Evolutionary conservation across 2,888 invertebrate genomes (phyloP).

Genomic region (Auanema freiburgensis): DNA sequence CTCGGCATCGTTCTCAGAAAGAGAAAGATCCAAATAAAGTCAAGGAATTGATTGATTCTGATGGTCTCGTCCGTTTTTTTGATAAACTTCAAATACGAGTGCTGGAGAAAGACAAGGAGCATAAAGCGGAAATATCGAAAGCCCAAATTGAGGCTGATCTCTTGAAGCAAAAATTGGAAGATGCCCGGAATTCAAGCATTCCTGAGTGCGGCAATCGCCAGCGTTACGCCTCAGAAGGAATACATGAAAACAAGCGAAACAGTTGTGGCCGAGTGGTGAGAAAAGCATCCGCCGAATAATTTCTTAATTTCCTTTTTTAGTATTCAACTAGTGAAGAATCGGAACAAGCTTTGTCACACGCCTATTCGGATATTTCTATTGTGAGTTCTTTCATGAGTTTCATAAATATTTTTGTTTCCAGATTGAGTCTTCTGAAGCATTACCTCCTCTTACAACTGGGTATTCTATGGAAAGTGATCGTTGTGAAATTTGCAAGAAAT

Average conservation of each 20-base stretch:
- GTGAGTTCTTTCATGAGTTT: neutral
- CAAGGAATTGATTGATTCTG: constrained; percentile 28
- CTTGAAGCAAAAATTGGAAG: constrained; percentile 1
- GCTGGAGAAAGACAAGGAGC: constrained; percentile 20
- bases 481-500: constrained; percentile 25
- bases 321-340: neutral
- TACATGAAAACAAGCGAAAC: neutral
- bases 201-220: neutral
- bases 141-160: neutral
- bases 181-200: neutral
- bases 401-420: constrained; percentile 9
- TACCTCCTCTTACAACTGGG: neutral
- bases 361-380: constrained; percentile 2
- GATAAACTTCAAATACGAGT: constrained; percentile 31
- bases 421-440: constrained; percentile 7
- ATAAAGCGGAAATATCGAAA: constrained; percentile 2
- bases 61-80: constrained; percentile 34
- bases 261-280: too few species aligned
- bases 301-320: neutral
- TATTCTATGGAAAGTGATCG: constrained; percentile 5
- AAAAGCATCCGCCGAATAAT: too few species aligned
- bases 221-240: neutral
- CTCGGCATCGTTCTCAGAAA: neutral
- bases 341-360: neutral
- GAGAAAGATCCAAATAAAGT: constrained; percentile 3